Evolutionary conservation across 1,140 invertebrate species (phyloP), one percentile per base, ranked within the genome.

Genomic region (Neodiprion fabricii): DNA sequence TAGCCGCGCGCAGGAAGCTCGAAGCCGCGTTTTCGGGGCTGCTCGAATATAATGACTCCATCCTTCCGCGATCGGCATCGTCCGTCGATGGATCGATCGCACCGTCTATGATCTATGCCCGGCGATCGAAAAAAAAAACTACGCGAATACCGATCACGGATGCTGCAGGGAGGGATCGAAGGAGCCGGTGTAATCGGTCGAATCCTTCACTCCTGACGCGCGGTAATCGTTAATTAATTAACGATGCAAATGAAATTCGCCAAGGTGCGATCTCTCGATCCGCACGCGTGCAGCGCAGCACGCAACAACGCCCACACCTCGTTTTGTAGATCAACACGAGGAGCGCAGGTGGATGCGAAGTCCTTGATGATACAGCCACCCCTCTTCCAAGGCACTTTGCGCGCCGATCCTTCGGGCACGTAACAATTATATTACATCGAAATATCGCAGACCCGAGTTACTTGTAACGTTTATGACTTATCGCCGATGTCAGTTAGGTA

Each of bases 171-270:
- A 40, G 28, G 28, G 1, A 40, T 40, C 28, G 5, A 40, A 2
- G 28, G 28, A 40, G 28, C 28, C 2, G 28, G 28, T 4, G 5
- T 40, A 40, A 40, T 40, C 28, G 28, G 28, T 40, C 28, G 28
- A 40, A 40, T 40, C 28, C 28, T 40, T 40, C 28, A 40, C 28
- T 1, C 28, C 5, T 40, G 28, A 40, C 28, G 28, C 28, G 28
- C 28, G 28, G 28, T 40, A 3, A 61, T 61, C 11, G 53, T 61
- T 61, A 61, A 61, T 61, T 61, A 61, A 61, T 61, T 61, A 61
- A 61, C n/a, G 11, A 61, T 61, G 53, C 53, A 61, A 61, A 61
- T 61, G 53, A 9, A 61, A 61, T 61, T 61, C 53, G 53, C 53
- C 11, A 61, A 12, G 53, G 28, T 40, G 28, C 28, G 28, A 40